Evolutionary conservation across 1,140 invertebrate genomes (phyloP).

Genomic region (Tribolium madens): DNA sequence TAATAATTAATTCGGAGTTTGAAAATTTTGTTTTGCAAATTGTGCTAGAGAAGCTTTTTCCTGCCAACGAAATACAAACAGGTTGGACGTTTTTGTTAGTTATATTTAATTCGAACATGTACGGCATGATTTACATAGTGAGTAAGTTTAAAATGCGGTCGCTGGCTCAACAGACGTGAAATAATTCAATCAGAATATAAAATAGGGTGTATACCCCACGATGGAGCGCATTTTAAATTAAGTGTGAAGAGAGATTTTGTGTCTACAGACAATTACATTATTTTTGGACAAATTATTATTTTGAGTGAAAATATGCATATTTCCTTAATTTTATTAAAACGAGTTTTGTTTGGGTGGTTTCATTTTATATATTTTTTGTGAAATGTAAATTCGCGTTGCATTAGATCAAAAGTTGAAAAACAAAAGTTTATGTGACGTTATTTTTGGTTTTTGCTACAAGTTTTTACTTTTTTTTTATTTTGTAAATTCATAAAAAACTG

Average conservation of each 20-base stretch:
- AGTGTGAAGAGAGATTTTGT: constrained; percentile 37
- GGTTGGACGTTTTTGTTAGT: constrained; percentile 24
- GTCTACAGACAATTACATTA: constrained; percentile 13
- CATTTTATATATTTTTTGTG: neutral
- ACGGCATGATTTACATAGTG: constrained; percentile 39
- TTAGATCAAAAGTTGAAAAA: too few relatives aligned
- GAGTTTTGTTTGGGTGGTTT: too few relatives aligned
- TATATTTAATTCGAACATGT: constrained; percentile 37
- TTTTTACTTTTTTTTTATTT: too few relatives aligned
- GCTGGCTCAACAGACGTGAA: constrained; percentile 48
- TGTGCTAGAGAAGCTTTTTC: neutral
- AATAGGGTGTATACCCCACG: constrained; percentile 32
- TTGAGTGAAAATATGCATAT: neutral
- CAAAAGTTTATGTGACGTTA: too few relatives aligned
- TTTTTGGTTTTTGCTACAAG: too few relatives aligned
- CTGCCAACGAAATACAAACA: neutral
- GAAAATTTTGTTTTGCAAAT: neutral
- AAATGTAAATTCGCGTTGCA: neutral
- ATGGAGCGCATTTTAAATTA: constrained; percentile 46
- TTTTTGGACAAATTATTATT: neutral
- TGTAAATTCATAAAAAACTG: too few relatives aligned
- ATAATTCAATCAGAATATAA: constrained; percentile 51
- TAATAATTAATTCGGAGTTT: too few relatives aligned
- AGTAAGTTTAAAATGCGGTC: constrained; percentile 39
- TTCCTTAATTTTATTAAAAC: neutral